Evolutionary conservation across 1,140 invertebrate species (phyloP).

Genomic region (Sycobia sp.): DNA sequence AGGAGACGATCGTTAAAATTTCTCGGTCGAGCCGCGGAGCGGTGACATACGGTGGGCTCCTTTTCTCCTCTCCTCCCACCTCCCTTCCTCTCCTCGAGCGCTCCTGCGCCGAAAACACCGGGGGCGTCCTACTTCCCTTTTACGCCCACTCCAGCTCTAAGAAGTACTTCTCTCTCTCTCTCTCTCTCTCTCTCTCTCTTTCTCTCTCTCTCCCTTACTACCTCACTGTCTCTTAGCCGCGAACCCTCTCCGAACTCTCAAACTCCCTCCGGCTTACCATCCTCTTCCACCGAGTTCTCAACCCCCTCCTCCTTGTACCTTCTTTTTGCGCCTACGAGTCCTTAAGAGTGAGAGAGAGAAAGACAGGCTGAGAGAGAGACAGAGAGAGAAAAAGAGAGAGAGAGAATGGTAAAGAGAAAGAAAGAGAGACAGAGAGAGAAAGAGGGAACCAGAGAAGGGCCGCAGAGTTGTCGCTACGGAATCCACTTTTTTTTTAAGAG

Average conservation of each 20-base stretch:
- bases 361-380: too few relatives aligned
- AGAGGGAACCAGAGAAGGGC: background rate
- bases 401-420: too few relatives aligned
- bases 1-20: slow-evolving; percentile 53
- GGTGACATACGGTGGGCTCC: slow-evolving; percentile 32
- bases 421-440: too few relatives aligned
- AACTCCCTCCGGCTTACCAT: slow-evolving; percentile 5
- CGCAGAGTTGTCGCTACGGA: background rate
- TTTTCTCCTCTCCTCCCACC: too few relatives aligned
- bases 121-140: slow-evolving; percentile 47
- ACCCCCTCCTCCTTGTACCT: background rate
- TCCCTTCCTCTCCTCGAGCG: too few relatives aligned
- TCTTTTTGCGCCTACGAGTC: too few relatives aligned
- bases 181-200: background rate
- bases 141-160: slow-evolving; percentile 33
- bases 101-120: slow-evolving; percentile 45
- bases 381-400: too few relatives aligned
- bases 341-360: too few relatives aligned
- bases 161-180: slow-evolving; percentile 1
- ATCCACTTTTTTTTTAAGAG: background rate
- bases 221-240: slow-evolving; percentile 23
- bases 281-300: background rate
- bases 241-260: slow-evolving; percentile 10
- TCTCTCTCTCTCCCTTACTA: slow-evolving; percentile 11
- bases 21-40: slow-evolving; percentile 39